Evolutionary conservation across 1,140 invertebrate species (phyloP), one percentile per base, ranked within the genome.

Genomic region (Coenobita brevimanus): DNA sequence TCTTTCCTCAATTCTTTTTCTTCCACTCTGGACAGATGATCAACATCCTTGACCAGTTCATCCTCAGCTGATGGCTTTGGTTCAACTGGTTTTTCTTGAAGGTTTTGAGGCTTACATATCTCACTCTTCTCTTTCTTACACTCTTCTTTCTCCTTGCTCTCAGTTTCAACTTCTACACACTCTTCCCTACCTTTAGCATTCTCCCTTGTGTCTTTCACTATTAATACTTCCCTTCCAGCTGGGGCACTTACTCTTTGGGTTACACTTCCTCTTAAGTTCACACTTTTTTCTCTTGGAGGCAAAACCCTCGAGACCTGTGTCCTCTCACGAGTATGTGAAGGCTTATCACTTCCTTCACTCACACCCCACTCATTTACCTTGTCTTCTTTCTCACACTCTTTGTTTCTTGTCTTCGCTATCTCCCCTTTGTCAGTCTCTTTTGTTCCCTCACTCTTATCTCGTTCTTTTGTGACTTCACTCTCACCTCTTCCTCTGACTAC

Each of bases 231-330:
- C 46, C 73, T 82, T 30, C 67, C 38, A 43, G 41, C 41, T 41
- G 24, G 13, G 46, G 30, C 62, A 67, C 60, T 43, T 81, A 38
- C 27, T 82, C 81, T 71, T 15, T 82, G 33, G 81, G 24, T 33
- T 30, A 64, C n/a, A 71, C 6, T 27, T 36, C 21, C 38, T 82
- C 81, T 82, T 30, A 69, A 8, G 62, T 21, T 17, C 62, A 71
- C 24, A 1, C 33, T 24, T 38, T 71, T 82, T 17, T 71, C 81
- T 54, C 64, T 76, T 0, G 71, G 69, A 60, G 67, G 36, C 67
- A 71, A 27, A 71, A 33, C 67, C 17, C 67, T 71, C 17, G 3
- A 27, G 36, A 27, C 15, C 30, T 30, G 2, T 3, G 30, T 36
- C 10, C 36, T 69, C 67, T 69, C 67, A 30, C 67, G 24, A 3